Conservation (phyloP, 1,140 invertebrate genomes). For the Phortica variegata region DNA sequence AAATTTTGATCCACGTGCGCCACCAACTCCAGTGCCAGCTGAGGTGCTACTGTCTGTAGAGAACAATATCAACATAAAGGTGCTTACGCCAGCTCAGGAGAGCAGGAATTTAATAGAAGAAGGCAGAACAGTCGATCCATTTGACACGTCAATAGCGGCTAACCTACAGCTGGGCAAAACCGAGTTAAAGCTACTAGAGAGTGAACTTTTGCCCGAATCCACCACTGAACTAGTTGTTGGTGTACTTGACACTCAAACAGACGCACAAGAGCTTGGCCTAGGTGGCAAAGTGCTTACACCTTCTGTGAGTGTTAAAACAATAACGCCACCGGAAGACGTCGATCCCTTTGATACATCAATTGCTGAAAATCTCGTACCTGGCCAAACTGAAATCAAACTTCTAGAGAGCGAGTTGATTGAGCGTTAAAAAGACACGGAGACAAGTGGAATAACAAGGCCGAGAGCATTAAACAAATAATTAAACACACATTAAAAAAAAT, state of each 20-base stretch:
- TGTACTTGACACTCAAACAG: constrained; percentile 51
- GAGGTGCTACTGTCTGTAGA: constrained; percentile 62
- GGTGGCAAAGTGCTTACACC: constrained; percentile 54
- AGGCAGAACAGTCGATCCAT: constrained; percentile 65
- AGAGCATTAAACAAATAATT: constrained; percentile 1
- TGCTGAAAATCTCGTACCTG: constrained; percentile 71
- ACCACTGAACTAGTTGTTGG: constrained; percentile 29
- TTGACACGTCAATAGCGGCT: constrained; percentile 75
- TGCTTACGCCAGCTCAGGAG: constrained; percentile 64
- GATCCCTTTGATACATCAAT: constrained; percentile 83
- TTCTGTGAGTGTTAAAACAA: constrained; percentile 29
- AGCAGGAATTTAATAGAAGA: constrained; percentile 35
- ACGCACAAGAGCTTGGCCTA: constrained; percentile 53
- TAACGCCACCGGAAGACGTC: constrained; percentile 51
- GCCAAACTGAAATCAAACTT: constrained; percentile 74
- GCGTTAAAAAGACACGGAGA: constrained; percentile 33
- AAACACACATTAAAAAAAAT: no score
- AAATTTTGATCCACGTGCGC: constrained; percentile 62
- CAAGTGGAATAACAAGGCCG: background rate
- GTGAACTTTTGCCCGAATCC: constrained; percentile 47
- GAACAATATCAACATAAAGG: constrained; percentile 67
- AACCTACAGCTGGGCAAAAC: constrained; percentile 74
- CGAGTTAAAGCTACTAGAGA: constrained; percentile 70
- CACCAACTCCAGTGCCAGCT: constrained; percentile 58
- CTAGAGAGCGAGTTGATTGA: constrained; percentile 72